phyloP scores from a whole-genome alignment of 2,113 vertebrate species.

The Ictalurus punctatus region DNA sequence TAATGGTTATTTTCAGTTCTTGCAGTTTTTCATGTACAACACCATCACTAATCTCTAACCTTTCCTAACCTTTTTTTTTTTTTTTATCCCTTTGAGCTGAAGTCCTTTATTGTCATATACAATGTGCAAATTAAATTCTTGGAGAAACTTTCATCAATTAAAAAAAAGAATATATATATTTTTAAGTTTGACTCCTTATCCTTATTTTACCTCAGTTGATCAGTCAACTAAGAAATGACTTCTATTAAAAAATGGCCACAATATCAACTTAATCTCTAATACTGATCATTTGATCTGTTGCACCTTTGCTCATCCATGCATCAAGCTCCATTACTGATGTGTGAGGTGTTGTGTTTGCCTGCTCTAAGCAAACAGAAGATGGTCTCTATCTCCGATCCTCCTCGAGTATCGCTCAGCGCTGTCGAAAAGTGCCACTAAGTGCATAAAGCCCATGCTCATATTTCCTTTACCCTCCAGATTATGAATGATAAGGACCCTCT shows the following conservation, averaged over 20 bases:
- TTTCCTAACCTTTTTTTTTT: not conserved
- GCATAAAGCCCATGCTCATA: slow-evolving; percentile 62
- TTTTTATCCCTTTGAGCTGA: not conserved
- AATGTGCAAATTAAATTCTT: not conserved
- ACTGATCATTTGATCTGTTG: slow-evolving; percentile 25
- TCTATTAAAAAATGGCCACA: not conserved
- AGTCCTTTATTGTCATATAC: not conserved
- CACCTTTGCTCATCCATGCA: slow-evolving; percentile 1
- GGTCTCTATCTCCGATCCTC: slow-evolving; percentile 50
- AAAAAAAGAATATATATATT: not conserved
- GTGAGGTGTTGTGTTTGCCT: slow-evolving; percentile 52
- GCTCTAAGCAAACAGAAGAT: slow-evolving; percentile 33
- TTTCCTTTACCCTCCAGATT: slow-evolving; percentile 69
- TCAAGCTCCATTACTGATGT: slow-evolving; percentile 37
- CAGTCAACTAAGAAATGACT: not conserved
- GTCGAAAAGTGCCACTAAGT: slow-evolving; percentile 62
- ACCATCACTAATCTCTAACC: not conserved
- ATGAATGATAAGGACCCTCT: slow-evolving; percentile 72
- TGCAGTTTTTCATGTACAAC: not conserved
- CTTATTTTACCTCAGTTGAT: not conserved
- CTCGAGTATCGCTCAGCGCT: slow-evolving; percentile 56
- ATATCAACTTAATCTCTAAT: slow-evolving; percentile 15
- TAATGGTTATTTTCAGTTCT: slow-evolving; percentile 15
- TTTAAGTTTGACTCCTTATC: not conserved
- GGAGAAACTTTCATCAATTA: not conserved